Percentiles rank a stretch among this genome's conserved stretches.
These are phyloP conservation scores for Drosophila peninsularis DNA, from an alignment of 2,888 invertebrate genomes.

Conservation along the genomic window DNA sequence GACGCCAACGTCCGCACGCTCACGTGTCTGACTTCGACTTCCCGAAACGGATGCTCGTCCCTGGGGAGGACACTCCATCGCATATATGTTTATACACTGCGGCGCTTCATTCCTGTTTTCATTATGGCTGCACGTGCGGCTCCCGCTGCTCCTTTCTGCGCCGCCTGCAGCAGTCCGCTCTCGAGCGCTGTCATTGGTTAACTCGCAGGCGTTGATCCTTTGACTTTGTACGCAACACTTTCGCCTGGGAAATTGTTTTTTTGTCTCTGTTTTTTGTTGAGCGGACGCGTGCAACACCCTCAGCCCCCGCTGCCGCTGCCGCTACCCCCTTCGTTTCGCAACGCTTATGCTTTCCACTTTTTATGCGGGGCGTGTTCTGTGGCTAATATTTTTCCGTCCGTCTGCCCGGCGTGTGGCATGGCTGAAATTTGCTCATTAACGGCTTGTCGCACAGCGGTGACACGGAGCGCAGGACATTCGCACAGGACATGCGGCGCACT, in stretches of 20 bases:
- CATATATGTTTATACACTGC: conserved; percentile 4
- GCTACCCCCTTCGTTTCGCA: background rate
- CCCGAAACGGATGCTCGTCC: conserved; percentile 36
- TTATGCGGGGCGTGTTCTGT: conserved; percentile 81
- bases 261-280: conserved; percentile 43
- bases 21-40: conserved; percentile 64
- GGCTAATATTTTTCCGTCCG: conserved; percentile 84
- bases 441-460: conserved; percentile 59
- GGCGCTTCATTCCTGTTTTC: conserved; percentile 66
- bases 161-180: too few species aligned
- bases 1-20: conserved; percentile 38
- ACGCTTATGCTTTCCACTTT: conserved; percentile 39
- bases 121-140: conserved; percentile 66
- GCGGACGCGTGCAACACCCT: conserved; percentile 55
- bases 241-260: conserved; percentile 81
- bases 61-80: conserved; percentile 48
- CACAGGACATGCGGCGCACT: conserved; percentile 71
- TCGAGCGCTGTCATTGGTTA: conserved; percentile 43
- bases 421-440: conserved; percentile 72
- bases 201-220: conserved; percentile 81
- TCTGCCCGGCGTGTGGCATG: conserved; percentile 51
- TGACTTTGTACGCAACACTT: conserved; percentile 76
- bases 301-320: background rate
- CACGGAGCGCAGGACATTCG: conserved; percentile 22
- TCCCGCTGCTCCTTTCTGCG: conserved; percentile 43